Percentiles rank a stretch among this genome's conserved stretches.
Evolutionary conservation across 1,140 invertebrate species (phyloP).

Genomic region (Pristionchus pacificus): DNA sequence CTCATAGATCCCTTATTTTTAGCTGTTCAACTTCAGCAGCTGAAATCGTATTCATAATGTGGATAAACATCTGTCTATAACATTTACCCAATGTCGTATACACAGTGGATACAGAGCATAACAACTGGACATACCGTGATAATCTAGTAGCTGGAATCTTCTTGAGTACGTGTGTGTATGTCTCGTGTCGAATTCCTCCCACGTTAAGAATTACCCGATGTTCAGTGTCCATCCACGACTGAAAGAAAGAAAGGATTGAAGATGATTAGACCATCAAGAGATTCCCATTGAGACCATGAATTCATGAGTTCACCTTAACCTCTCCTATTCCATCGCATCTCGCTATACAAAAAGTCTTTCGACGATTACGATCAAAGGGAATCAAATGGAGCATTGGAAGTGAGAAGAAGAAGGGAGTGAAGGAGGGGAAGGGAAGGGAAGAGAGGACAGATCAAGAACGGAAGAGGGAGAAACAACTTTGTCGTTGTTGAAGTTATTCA

Average conservation of each 20-base stretch:
- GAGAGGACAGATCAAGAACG: background rate
- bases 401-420: conserved; percentile 13
- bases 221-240: conserved; percentile 75
- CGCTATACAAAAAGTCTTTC: background rate
- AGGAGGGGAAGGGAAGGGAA: background rate
- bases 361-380: background rate
- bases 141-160: conserved; percentile 88
- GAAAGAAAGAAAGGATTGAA: conserved; percentile 26
- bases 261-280: background rate
- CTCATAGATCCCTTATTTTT: too few species aligned
- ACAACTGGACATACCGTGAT: too few species aligned
- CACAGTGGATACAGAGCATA: too few species aligned
- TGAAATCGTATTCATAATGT: too few species aligned
- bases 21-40: too few species aligned
- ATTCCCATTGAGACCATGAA: background rate
- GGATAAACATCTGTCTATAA: too few species aligned
- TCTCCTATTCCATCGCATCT: background rate
- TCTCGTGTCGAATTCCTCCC: conserved; percentile 92
- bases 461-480: conserved; percentile 4
- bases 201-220: conserved; percentile 97
- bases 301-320: background rate
- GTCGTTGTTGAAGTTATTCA: background rate
- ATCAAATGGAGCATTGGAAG: background rate
- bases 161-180: conserved; percentile 78
- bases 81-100: too few species aligned